Evolutionary conservation across 2,888 invertebrate genomes (phyloP).

Genomic region (Diploptera punctata): DNA sequence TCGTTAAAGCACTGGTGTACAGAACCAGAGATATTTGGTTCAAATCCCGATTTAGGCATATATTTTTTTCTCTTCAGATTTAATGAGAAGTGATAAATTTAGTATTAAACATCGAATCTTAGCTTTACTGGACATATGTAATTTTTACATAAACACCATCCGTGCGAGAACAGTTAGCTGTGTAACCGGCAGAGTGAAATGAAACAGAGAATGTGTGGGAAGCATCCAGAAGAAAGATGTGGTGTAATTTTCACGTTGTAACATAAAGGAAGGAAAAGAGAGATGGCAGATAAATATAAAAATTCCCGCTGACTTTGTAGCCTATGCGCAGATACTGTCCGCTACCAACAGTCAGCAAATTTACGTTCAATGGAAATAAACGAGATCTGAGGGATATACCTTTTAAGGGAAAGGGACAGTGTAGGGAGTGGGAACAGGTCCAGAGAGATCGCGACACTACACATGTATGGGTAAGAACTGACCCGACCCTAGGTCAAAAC

Average conservation of each 20-base stretch:
- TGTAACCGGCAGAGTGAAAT: not conserved
- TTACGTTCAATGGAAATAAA: conserved; percentile 40
- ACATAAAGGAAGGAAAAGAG: conserved; percentile 38
- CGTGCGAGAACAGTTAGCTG: not conserved
- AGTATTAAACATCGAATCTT: no score
- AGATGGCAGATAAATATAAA: conserved; percentile 41
- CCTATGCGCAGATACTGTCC: conserved; percentile 24
- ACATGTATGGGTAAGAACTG: conserved; percentile 8
- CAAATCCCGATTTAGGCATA: no score
- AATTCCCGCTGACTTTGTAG: conserved; percentile 40
- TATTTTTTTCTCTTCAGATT: no score
- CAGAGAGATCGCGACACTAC: not conserved
- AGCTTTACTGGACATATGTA: no score
- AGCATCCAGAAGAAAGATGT: conserved; percentile 35
- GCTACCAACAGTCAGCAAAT: conserved; percentile 37
- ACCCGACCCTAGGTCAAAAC: conserved; percentile 7
- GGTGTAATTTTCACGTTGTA: conserved; percentile 39
- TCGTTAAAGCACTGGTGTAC: no score
- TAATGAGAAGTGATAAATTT: no score
- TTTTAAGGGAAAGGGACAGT: not conserved
- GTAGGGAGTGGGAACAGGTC: not conserved
- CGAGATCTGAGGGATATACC: conserved; percentile 13
- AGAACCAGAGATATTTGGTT: no score
- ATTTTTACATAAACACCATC: no score
- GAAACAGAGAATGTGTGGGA: not conserved